A percentile compares a stretch with the other conserved stretches of the same genome.
These are phyloP conservation scores for Halcyon senegalensis DNA, from an alignment of 2,113 vertebrate genomes.

Conservation along the genomic window DNA sequence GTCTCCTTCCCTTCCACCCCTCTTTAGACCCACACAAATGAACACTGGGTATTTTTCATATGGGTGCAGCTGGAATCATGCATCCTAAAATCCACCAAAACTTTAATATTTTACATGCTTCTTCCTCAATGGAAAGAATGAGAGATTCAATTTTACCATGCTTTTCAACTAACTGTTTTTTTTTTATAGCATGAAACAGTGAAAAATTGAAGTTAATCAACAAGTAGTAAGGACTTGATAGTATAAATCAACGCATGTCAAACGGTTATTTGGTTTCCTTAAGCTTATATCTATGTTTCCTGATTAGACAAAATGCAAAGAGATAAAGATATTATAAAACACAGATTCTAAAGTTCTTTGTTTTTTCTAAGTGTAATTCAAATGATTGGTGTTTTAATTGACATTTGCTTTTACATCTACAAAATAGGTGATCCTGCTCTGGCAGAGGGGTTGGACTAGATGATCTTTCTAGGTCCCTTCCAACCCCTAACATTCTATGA, in stretches of 20 bases:
- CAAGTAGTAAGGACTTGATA: not conserved
- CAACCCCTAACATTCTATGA: too few species aligned
- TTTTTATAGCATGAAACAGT: not conserved
- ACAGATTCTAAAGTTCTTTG: not conserved
- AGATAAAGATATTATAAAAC: not conserved
- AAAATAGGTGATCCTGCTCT: not conserved
- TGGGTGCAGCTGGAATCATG: not conserved
- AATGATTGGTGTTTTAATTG: not conserved
- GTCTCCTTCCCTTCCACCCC: not conserved
- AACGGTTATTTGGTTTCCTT: not conserved
- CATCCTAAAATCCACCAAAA: not conserved
- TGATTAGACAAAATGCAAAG: not conserved
- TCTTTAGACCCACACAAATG: not conserved
- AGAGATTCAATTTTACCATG: fast-evolving
- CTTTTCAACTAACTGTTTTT: not conserved
- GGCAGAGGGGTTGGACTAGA: too few species aligned
- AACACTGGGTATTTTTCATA: not conserved
- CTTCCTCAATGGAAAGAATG: not conserved
- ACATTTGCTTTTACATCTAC: not conserved
- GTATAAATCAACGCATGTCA: not conserved
- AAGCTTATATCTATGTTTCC: not conserved
- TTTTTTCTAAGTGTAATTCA: not conserved
- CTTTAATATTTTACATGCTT: fast-evolving
- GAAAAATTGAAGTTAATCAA: not conserved
- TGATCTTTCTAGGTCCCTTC: too few species aligned